A percentile compares a stretch with the other conserved stretches of the same genome.
These are phyloP conservation scores for Urophycis tenuis DNA, from an alignment of 2,797 vertebrate genomes.

Conservation along the genomic window DNA sequence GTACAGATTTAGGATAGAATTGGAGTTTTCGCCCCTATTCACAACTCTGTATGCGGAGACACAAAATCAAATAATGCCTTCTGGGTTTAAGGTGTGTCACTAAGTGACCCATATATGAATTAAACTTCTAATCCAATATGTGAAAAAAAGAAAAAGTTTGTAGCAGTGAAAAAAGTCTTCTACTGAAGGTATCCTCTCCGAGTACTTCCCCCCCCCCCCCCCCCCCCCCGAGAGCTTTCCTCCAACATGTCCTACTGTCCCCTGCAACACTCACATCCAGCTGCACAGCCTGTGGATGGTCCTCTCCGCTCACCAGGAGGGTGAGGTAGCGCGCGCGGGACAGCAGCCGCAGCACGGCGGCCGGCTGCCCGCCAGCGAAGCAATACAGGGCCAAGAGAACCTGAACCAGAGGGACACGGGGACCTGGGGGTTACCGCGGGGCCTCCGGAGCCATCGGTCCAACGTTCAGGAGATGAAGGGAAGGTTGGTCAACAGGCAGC, in stretches of 20 bases:
- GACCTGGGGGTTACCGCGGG: not conserved
- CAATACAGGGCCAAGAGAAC: constrained; percentile 88
- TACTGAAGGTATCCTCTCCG: too few species aligned
- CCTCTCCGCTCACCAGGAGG: constrained; percentile 83
- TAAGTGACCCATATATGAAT: too few species aligned
- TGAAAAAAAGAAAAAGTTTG: too few species aligned
- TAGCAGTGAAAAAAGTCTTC: too few species aligned
- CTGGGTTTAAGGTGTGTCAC: too few species aligned
- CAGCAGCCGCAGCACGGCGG: constrained; percentile 79
- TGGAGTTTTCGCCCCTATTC: not conserved
- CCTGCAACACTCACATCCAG: constrained; percentile 85
- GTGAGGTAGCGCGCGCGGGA: constrained; percentile 90
- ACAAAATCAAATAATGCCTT: not conserved
- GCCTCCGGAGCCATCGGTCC: not conserved
- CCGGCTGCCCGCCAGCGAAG: constrained; percentile 81
- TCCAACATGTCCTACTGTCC: too few species aligned
- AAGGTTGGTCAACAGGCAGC: not conserved
- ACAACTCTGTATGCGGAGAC: not conserved
- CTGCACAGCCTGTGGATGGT: constrained; percentile 86
- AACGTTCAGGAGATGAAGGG: not conserved
- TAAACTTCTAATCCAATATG: too few species aligned
- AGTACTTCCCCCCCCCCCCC: too few species aligned
- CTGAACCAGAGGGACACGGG: constrained; percentile 52
- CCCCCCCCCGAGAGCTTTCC: too few species aligned
- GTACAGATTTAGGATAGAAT: not conserved